Percentiles rank a stretch among this genome's conserved stretches.
Evolutionary conservation across 2,113 vertebrate species (phyloP).

Genomic region (Crotalus viridis): DNA sequence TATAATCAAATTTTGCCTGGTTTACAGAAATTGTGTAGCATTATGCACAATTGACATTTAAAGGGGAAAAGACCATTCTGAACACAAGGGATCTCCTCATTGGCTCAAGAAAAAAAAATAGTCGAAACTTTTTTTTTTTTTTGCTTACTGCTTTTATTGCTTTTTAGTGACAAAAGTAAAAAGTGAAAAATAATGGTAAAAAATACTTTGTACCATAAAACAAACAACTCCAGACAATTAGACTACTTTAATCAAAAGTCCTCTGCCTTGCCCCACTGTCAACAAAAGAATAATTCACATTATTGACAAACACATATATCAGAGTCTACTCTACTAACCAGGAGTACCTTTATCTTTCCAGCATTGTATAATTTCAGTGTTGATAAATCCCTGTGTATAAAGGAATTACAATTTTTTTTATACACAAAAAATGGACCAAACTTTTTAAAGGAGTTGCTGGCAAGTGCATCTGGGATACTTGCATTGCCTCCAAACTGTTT

Average conservation of each 20-base stretch:
- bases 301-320: not conserved
- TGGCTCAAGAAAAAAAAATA: too few species aligned
- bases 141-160: not conserved
- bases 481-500: too few species aligned
- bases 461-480: too few species aligned
- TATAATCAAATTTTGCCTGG: too few species aligned
- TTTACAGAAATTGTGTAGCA: too few species aligned
- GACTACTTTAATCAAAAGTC: not conserved
- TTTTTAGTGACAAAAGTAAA: not conserved
- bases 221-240: not conserved
- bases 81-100: too few species aligned
- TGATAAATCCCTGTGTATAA: not conserved
- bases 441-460: too few species aligned
- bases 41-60: too few species aligned
- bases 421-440: too few species aligned
- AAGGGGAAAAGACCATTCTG: too few species aligned
- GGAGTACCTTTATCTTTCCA: not conserved
- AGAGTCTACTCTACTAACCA: not conserved
- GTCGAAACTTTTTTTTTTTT: too few species aligned
- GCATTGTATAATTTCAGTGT: not conserved
- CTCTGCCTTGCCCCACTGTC: not conserved
- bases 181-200: not conserved
- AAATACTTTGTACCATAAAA: not conserved
- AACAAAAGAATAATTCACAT: not conserved
- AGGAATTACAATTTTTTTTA: not conserved